These are phyloP conservation scores for Dicrostonyx torquatus DNA, from an alignment of 2,797 vertebrate species.

Conservation along the genomic window DNA sequence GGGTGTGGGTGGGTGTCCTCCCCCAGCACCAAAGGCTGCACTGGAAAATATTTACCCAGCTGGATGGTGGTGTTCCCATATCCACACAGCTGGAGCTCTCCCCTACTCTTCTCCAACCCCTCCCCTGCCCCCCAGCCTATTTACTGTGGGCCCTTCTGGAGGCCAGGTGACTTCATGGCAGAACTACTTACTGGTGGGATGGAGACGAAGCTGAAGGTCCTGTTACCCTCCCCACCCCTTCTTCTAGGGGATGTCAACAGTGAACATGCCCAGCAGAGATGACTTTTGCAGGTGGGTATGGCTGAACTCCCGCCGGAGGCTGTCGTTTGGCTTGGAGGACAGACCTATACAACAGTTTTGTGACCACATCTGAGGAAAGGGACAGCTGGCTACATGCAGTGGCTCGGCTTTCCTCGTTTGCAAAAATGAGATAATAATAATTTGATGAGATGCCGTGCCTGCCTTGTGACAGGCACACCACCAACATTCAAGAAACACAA, in stretches of 20 bases:
- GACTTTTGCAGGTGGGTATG: neutral
- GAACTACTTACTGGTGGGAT: neutral
- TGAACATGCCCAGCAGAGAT: too few species aligned
- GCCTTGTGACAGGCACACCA: neutral
- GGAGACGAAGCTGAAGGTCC: neutral
- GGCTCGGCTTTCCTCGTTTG: neutral
- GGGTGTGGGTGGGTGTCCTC: neutral
- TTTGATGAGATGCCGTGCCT: neutral
- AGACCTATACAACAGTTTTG: neutral
- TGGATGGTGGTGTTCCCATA: neutral
- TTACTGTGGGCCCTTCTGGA: neutral
- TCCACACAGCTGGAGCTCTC: neutral
- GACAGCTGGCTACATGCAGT: neutral
- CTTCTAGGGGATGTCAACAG: neutral
- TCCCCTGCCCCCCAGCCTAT: fast-evolving
- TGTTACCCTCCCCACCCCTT: fast-evolving
- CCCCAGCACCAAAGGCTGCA: neutral
- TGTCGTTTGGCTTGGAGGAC: neutral
- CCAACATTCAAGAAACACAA: neutral
- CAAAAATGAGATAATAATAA: neutral
- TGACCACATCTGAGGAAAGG: neutral
- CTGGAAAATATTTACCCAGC: neutral
- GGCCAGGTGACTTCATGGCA: neutral
- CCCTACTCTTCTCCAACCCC: neutral
- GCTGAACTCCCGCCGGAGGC: neutral